These are phyloP conservation scores for Lepus townsendii DNA, from an alignment of 2,797 vertebrate genomes.

Conservation along the genomic window DNA sequence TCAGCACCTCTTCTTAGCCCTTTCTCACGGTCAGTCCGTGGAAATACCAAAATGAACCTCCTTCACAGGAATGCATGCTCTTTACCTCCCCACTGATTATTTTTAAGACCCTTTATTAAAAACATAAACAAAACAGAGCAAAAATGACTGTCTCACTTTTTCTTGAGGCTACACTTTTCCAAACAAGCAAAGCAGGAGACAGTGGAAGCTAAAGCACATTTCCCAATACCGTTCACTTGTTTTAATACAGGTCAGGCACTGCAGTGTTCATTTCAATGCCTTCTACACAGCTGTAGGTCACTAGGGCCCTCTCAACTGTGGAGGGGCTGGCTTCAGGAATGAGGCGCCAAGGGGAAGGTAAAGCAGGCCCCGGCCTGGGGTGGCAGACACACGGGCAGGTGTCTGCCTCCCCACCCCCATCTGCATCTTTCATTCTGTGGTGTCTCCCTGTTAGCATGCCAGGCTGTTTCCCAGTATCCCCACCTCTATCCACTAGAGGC, in stretches of 20 bases:
- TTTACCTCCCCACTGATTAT: neutral
- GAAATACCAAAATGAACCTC: neutral
- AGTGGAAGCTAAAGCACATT: slow-evolving; percentile 7
- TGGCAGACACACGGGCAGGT: neutral
- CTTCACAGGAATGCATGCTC: slow-evolving; percentile 33
- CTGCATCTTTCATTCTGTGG: neutral
- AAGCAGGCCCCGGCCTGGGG: fast-evolving
- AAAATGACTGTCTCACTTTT: neutral
- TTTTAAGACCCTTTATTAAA: slow-evolving; percentile 31
- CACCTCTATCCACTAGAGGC: neutral
- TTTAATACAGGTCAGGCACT: neutral
- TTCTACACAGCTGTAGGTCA: no score
- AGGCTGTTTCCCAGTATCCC: no score
- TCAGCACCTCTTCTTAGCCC: neutral
- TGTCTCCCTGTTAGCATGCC: neutral
- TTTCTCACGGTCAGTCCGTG: neutral
- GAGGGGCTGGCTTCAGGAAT: fast-evolving
- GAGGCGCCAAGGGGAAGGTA: neutral
- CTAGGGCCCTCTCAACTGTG: no score
- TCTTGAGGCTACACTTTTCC: neutral
- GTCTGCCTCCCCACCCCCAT: neutral
- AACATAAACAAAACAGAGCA: slow-evolving; percentile 45
- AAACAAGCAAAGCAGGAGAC: neutral
- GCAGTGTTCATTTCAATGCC: neutral
- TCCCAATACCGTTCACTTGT: neutral